Evolutionary conservation across 92 coral and sea anemone species (phyloP).

Genomic region (Meandrina meandrites): DNA sequence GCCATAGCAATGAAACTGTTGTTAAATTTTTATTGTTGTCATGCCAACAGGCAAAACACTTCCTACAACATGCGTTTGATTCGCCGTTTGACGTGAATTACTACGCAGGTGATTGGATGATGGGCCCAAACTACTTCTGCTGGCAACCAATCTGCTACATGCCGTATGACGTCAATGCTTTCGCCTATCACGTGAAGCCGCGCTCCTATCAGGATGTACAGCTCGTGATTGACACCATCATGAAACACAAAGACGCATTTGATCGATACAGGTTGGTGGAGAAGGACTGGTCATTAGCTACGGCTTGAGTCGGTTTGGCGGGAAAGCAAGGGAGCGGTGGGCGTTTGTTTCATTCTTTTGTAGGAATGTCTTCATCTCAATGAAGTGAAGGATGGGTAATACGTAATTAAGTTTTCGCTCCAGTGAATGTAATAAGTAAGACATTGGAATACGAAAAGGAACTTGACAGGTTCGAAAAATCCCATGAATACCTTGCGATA

Average conservation of each 20-base stretch:
- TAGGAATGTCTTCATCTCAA: no score
- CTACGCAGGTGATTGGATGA: slow-evolving; percentile 97
- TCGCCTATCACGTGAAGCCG: slow-evolving; percentile 61
- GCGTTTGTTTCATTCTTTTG: background rate
- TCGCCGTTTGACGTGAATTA: slow-evolving; percentile 88
- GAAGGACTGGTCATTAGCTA: no score
- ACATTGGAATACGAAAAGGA: no score
- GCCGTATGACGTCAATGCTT: slow-evolving; percentile 52
- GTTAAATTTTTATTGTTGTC: slow-evolving; percentile 1
- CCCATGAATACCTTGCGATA: no score
- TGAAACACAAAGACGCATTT: slow-evolving; percentile 76
- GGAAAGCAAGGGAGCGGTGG: background rate
- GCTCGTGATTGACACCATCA: slow-evolving; percentile 60
- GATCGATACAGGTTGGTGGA: slow-evolving; percentile 80
- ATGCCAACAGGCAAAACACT: slow-evolving; percentile 78
- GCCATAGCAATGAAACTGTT: no score
- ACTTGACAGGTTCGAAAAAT: no score
- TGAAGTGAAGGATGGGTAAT: no score
- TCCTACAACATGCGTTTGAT: slow-evolving; percentile 84
- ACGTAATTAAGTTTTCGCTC: background rate
- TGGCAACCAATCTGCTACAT: slow-evolving; percentile 88
- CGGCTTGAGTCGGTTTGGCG: background rate
- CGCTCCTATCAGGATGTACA: slow-evolving; percentile 73
- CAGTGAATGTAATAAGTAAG: no score
- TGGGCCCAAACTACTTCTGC: slow-evolving; percentile 96